These are phyloP conservation scores for Desoria tigrina DNA, from an alignment of 2,888 invertebrate genomes.

Conservation along the genomic window DNA sequence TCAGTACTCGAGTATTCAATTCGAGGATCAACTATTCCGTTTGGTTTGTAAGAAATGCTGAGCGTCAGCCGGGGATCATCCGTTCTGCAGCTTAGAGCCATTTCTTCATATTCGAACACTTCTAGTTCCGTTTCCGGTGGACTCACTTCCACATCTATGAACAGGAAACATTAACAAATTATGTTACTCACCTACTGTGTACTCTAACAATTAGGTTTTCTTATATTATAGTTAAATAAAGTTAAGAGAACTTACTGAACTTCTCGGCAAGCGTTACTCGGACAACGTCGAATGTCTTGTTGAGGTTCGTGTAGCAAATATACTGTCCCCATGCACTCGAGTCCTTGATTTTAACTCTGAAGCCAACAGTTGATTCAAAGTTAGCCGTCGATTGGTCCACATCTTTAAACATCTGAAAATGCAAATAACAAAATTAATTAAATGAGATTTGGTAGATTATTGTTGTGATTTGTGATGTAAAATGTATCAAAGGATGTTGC, in stretches of 20 bases:
- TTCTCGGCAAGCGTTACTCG: background rate
- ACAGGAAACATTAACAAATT: background rate
- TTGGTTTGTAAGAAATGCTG: background rate
- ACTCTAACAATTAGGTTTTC: too few relatives aligned
- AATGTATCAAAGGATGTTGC: too few relatives aligned
- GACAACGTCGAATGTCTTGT: conserved; percentile 7
- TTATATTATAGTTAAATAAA: too few relatives aligned
- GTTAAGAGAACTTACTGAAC: background rate
- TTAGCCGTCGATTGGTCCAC: background rate
- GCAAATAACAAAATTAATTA: too few relatives aligned
- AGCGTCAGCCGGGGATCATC: background rate
- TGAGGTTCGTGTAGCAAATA: conserved; percentile 13
- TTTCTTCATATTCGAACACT: background rate
- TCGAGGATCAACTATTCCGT: background rate
- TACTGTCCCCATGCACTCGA: conserved; percentile 5
- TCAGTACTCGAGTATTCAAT: background rate
- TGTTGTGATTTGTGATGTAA: too few relatives aligned
- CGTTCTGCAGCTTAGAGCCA: background rate
- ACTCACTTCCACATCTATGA: background rate
- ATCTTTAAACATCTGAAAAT: conserved; percentile 1
- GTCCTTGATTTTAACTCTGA: background rate
- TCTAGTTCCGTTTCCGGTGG: background rate
- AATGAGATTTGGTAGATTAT: too few relatives aligned
- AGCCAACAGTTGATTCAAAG: background rate
- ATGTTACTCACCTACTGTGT: background rate